A percentile compares a stretch with the other conserved stretches of the same genome.
Evolutionary conservation across 2,888 invertebrate species (phyloP).

Genomic region (Dione juno): DNA sequence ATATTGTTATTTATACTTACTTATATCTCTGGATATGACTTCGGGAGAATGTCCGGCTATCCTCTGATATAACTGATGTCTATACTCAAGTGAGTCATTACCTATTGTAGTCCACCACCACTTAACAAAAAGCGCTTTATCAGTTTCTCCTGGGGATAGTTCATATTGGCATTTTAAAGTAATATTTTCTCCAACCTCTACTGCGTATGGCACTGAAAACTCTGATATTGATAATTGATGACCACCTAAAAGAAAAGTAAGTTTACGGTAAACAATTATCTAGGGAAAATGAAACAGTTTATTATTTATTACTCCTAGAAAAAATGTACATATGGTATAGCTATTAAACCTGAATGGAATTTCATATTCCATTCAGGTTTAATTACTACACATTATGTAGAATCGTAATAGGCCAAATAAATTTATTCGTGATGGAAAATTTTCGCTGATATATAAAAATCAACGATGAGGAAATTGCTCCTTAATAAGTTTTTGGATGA

Average conservation of each 20-base stretch:
- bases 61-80: constrained; percentile 63
- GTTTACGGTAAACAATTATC: neutral
- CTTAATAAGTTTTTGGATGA: no score
- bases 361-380: no score
- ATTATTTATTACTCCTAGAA: no score
- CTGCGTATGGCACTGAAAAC: constrained; percentile 63
- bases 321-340: no score
- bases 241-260: constrained; percentile 58
- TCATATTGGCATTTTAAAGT: constrained; percentile 61
- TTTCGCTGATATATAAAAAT: no score
- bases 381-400: no score
- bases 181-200: constrained; percentile 58
- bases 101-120: constrained; percentile 68
- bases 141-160: constrained; percentile 50
- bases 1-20: constrained; percentile 49
- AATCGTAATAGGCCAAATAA: no score
- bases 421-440: no score
- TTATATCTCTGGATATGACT: constrained; percentile 53
- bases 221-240: constrained; percentile 65
- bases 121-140: constrained; percentile 59
- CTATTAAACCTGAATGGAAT: no score
- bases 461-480: no score
- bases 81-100: constrained; percentile 51
- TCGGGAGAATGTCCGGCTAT: constrained; percentile 52
- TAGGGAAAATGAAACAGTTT: neutral